Percentiles rank a stretch among this genome's conserved stretches.
Conservation (phyloP, 2,113 vertebrate species). For the sheep (Ovis aries) region DNA sequence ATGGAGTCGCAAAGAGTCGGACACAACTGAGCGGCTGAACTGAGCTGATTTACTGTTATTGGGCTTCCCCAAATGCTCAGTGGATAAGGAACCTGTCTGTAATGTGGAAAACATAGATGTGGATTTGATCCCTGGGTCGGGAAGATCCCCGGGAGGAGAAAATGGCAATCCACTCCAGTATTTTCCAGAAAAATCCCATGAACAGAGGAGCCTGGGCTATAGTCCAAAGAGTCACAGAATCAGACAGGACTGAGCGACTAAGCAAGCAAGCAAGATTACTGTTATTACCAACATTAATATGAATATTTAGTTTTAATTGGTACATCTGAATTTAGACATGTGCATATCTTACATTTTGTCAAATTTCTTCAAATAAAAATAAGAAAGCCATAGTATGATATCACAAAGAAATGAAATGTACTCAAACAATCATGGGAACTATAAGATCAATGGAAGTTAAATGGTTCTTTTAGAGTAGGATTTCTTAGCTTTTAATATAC, state of each 20-base stretch:
- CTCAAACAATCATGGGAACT: neutral
- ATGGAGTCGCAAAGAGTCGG: neutral
- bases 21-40: rapidly evolving
- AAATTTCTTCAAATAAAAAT: conserved; percentile 17
- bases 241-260: neutral
- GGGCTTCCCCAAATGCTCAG: neutral
- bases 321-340: neutral
- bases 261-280: neutral
- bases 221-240: neutral
- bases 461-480: neutral
- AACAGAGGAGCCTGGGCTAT: neutral
- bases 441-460: neutral
- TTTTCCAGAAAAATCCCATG: neutral
- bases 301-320: neutral
- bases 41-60: neutral
- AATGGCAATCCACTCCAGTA: neutral
- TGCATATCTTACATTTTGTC: neutral
- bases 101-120: neutral
- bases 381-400: neutral
- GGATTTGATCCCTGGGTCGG: neutral
- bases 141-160: rapidly evolving
- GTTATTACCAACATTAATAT: neutral
- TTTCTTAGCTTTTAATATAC: neutral
- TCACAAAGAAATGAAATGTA: neutral
- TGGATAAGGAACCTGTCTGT: neutral